Evolutionary conservation across 2,888 invertebrate genomes (phyloP).

Genomic region (Andricus quercusramuli): DNA sequence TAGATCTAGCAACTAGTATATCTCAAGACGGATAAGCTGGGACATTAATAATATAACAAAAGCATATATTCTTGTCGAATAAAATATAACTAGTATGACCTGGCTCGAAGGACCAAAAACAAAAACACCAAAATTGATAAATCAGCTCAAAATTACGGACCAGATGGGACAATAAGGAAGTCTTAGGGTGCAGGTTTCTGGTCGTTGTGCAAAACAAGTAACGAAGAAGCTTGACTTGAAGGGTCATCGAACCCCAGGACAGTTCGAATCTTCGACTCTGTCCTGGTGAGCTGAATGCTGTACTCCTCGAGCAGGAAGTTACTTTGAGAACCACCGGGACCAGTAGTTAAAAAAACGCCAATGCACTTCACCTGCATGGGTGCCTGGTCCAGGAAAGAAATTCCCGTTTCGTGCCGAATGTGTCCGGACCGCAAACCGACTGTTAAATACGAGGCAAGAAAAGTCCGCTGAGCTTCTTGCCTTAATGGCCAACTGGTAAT

Average conservation of each 20-base stretch:
- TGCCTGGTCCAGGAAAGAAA: conserved; percentile 20
- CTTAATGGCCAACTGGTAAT: conserved; percentile 1
- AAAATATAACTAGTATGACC: too few relatives aligned
- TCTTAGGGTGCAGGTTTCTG: conserved; percentile 10
- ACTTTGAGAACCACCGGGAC: background rate
- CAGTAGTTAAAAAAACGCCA: conserved; percentile 8
- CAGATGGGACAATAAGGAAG: background rate
- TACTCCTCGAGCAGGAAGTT: conserved; percentile 26
- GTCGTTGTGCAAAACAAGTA: conserved; percentile 15
- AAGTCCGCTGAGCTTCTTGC: background rate
- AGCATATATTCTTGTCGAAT: too few relatives aligned
- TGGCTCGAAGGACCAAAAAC: too few relatives aligned
- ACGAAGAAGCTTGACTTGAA: conserved; percentile 15
- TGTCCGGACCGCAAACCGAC: conserved; percentile 1
- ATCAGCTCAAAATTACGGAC: background rate
- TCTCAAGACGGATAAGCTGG: background rate
- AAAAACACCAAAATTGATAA: too few relatives aligned
- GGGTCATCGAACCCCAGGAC: conserved; percentile 31
- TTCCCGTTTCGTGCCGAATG: conserved; percentile 31
- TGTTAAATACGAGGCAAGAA: conserved; percentile 28
- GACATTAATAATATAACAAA: background rate
- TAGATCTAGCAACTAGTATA: background rate
- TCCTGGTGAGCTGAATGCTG: conserved; percentile 33
- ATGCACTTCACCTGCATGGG: conserved; percentile 15
- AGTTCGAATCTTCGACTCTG: conserved; percentile 40